Conservation (phyloP, 2,888 invertebrate species). For the Carabus problematicus region DNA sequence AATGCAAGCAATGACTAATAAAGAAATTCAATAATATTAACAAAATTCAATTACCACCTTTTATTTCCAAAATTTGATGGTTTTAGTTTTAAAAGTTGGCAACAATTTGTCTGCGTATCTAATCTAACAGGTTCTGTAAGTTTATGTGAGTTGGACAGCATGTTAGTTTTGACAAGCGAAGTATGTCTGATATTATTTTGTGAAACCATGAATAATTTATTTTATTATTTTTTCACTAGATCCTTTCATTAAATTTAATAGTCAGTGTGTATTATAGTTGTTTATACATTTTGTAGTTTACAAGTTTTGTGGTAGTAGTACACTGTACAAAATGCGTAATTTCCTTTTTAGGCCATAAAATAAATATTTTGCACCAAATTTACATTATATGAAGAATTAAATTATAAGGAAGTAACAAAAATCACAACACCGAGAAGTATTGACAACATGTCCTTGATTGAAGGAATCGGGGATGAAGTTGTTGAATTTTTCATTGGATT, state of each 20-base stretch:
- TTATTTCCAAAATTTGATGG: too few relatives aligned
- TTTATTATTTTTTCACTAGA: constrained; percentile 22
- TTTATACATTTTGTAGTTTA: background rate
- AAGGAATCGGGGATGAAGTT: constrained; percentile 86
- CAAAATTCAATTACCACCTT: too few relatives aligned
- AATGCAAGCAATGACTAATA: too few relatives aligned
- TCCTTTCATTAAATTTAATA: constrained; percentile 6
- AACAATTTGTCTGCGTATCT: background rate
- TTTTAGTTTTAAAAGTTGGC: constrained; percentile 21
- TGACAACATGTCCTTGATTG: constrained; percentile 74
- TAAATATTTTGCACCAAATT: constrained; percentile 11
- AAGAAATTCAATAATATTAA: too few relatives aligned
- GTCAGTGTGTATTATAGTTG: background rate
- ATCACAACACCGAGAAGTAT: background rate
- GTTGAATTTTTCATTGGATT: constrained; percentile 73
- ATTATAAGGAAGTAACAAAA: background rate
- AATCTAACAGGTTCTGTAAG: background rate
- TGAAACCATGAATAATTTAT: constrained; percentile 25
- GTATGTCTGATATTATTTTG: constrained; percentile 24
- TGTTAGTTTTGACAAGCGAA: constrained; percentile 32
- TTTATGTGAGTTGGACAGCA: constrained; percentile 28
- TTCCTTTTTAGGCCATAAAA: constrained; percentile 33
- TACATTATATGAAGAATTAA: constrained; percentile 14
- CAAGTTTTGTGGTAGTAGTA: background rate
- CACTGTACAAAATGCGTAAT: constrained; percentile 3